Evolutionary conservation across 2,113 vertebrate species (phyloP).

Genomic region (Chloroceryle aenea): DNA sequence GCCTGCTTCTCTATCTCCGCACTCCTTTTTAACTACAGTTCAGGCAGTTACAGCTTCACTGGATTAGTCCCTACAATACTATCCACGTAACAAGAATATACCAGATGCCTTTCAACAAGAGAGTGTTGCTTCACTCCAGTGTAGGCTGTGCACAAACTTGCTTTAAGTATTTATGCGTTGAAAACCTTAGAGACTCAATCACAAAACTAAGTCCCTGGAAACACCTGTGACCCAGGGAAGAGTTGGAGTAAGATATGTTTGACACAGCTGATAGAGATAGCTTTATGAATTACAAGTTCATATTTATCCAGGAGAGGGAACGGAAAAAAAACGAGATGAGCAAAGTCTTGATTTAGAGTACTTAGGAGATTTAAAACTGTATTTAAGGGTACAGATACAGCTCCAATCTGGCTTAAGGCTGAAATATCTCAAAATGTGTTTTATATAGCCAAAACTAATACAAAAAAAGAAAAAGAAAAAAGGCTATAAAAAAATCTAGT

Average conservation of each 20-base stretch:
- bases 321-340: neutral
- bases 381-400: neutral
- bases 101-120: rapidly evolving
- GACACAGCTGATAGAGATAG: neutral
- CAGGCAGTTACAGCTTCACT: neutral
- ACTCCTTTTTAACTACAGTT: neutral
- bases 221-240: neutral
- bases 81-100: neutral
- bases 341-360: neutral
- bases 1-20: neutral
- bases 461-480: neutral
- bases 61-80: neutral
- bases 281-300: rapidly evolving
- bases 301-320: neutral
- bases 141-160: neutral
- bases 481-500: neutral
- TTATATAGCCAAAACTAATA: neutral
- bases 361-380: neutral
- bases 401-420: neutral
- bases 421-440: neutral
- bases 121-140: rapidly evolving
- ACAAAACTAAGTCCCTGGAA: neutral
- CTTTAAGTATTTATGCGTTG: rapidly evolving
- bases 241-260: neutral
- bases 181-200: neutral